phyloP scores from a whole-genome alignment of 1,140 invertebrate species.

The Lucilia sericata region DNA sequence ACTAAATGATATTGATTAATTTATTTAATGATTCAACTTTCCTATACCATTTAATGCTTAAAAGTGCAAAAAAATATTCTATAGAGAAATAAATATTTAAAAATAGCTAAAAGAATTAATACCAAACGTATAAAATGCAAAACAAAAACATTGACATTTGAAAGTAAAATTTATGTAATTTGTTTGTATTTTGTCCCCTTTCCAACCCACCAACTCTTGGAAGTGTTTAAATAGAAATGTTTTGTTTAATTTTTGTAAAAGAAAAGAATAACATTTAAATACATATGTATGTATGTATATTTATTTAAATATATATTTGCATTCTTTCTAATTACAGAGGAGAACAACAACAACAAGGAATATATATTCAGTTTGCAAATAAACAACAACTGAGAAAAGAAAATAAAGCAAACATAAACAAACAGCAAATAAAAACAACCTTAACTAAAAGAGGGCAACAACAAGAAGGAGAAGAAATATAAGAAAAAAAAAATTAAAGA shows the following conservation, averaged over 20 bases:
- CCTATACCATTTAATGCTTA: background rate
- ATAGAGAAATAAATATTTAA: background rate
- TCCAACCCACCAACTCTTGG: background rate
- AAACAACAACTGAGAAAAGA: background rate
- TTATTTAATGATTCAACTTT: background rate
- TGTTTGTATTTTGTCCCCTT: background rate
- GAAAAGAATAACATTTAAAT: background rate
- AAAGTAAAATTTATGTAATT: slow-evolving; percentile 43
- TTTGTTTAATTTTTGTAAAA: background rate
- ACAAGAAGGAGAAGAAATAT: background rate
- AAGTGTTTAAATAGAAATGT: background rate
- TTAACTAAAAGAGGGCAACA: background rate
- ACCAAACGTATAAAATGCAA: background rate
- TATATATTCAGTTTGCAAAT: background rate
- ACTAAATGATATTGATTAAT: background rate
- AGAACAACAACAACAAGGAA: background rate
- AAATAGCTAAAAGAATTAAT: slow-evolving; percentile 4
- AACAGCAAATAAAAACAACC: slow-evolving; percentile 1
- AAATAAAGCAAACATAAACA: slow-evolving; percentile 6
- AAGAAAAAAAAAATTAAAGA: background rate
- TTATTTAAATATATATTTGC: background rate
- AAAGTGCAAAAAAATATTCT: background rate
- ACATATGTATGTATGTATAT: background rate
- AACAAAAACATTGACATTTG: slow-evolving; percentile 41
- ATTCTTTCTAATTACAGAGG: slow-evolving; percentile 8